These are phyloP conservation scores for Poeciliopsis prolifica DNA, from an alignment of 2,113 vertebrate species.

Conservation along the genomic window DNA sequence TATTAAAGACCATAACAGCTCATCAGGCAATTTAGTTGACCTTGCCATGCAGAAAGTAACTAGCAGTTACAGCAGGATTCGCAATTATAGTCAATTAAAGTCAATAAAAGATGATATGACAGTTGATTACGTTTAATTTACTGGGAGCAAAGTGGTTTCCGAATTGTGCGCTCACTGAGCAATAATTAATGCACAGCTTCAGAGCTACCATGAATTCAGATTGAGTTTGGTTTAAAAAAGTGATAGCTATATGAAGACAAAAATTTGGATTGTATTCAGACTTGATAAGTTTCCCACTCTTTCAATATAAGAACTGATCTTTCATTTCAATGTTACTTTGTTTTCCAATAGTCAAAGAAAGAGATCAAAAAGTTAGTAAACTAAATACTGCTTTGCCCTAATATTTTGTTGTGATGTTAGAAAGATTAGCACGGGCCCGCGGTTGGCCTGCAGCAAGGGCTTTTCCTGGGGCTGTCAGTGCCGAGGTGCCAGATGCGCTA, in stretches of 20 bases:
- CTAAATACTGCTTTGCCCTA: constrained; percentile 20
- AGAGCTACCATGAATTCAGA: constrained; percentile 55
- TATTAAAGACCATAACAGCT: constrained; percentile 70
- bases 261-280: constrained; percentile 15
- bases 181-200: constrained; percentile 62
- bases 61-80: constrained; percentile 67
- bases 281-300: neutral
- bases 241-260: constrained; percentile 13
- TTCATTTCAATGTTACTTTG: neutral
- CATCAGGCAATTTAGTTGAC: constrained; percentile 69
- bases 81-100: constrained; percentile 75
- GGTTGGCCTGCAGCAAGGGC: constrained; percentile 60
- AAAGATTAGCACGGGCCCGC: constrained; percentile 33
- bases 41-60: constrained; percentile 70
- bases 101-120: constrained; percentile 73
- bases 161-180: constrained; percentile 50
- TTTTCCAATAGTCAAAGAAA: neutral
- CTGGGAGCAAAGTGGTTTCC: constrained; percentile 60
- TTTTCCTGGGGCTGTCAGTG: constrained; percentile 46
- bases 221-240: constrained; percentile 43
- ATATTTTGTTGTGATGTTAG: constrained; percentile 34
- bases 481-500: constrained; percentile 72
- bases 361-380: constrained; percentile 10
- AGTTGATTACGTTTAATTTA: constrained; percentile 75
- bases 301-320: neutral